Evolutionary conservation across 2,888 invertebrate genomes (phyloP).

Genomic region (Diachrysia chrysitis): DNA sequence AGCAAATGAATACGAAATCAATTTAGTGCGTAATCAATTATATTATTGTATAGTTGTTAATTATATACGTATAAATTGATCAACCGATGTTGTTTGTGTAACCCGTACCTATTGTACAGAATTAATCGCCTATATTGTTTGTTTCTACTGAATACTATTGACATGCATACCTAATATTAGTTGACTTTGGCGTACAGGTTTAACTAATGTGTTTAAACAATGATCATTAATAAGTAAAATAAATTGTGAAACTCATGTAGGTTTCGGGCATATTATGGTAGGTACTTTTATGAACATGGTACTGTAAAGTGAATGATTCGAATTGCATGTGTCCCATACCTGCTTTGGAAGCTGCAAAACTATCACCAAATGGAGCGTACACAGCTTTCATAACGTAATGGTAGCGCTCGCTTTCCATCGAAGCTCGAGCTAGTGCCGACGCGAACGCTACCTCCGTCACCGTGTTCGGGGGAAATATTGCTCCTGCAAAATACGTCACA

Average conservation of each 20-base stretch:
- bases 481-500: constrained; percentile 66
- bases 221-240: neutral
- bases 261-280: neutral
- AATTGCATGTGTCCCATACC: constrained; percentile 68
- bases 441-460: constrained; percentile 82
- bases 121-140: constrained; percentile 35
- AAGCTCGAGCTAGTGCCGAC: constrained; percentile 78
- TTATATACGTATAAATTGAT: constrained; percentile 27
- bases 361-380: constrained; percentile 78
- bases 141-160: constrained; percentile 24
- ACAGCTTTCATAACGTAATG: constrained; percentile 74
- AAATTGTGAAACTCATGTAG: neutral
- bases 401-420: constrained; percentile 82
- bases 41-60: neutral
- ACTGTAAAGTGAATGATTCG: too few species aligned
- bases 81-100: constrained; percentile 30
- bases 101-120: constrained; percentile 30
- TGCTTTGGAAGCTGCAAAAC: constrained; percentile 82
- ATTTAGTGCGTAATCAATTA: neutral
- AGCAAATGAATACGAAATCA: neutral
- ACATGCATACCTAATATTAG: constrained; percentile 9
- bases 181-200: neutral
- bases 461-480: constrained; percentile 81
- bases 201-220: neutral
- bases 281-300: too few species aligned